Percentiles rank a stretch among this genome's conserved stretches.
These are phyloP conservation scores for Strix aluco DNA, from an alignment of 2,113 vertebrate species.

Conservation along the genomic window DNA sequence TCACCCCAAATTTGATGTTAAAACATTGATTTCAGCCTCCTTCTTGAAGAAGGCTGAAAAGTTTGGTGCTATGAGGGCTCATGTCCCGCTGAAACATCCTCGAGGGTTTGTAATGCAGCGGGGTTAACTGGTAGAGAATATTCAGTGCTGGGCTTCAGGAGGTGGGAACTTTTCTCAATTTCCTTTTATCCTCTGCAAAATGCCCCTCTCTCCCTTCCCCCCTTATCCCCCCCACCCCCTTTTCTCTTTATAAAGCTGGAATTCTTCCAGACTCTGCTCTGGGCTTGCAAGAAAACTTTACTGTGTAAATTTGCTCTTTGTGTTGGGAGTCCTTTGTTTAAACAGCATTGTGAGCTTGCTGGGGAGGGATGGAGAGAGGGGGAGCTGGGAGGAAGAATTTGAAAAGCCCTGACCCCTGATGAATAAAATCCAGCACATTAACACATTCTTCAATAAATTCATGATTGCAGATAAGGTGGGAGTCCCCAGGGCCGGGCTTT, in stretches of 20 bases:
- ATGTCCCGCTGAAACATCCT: neutral
- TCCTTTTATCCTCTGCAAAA: slow-evolving; percentile 66
- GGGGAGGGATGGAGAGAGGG: slow-evolving; percentile 69
- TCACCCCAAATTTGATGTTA: neutral
- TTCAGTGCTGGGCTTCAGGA: slow-evolving; percentile 48
- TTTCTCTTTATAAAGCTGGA: slow-evolving; percentile 76
- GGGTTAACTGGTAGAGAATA: slow-evolving; percentile 42
- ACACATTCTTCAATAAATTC: slow-evolving; percentile 74
- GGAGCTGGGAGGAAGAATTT: slow-evolving; percentile 75
- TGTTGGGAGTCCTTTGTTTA: slow-evolving; percentile 87
- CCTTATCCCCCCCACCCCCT: slow-evolving; percentile 41
- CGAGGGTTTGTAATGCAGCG: neutral
- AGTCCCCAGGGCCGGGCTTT: slow-evolving; percentile 69
- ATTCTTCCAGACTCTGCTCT: slow-evolving; percentile 86
- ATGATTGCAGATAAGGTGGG: slow-evolving; percentile 75
- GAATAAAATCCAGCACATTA: slow-evolving; percentile 79
- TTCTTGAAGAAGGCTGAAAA: neutral
- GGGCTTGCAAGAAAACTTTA: slow-evolving; percentile 86
- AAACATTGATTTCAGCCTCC: neutral
- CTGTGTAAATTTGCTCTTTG: slow-evolving; percentile 93
- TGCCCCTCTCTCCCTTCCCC: slow-evolving; percentile 63
- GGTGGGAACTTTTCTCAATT: slow-evolving; percentile 67
- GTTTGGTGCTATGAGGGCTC: neutral
- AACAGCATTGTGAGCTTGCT: slow-evolving; percentile 87
- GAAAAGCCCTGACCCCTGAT: slow-evolving; percentile 81